phyloP scores from a whole-genome alignment of 2,797 vertebrate species.

The Falco naumanni region DNA sequence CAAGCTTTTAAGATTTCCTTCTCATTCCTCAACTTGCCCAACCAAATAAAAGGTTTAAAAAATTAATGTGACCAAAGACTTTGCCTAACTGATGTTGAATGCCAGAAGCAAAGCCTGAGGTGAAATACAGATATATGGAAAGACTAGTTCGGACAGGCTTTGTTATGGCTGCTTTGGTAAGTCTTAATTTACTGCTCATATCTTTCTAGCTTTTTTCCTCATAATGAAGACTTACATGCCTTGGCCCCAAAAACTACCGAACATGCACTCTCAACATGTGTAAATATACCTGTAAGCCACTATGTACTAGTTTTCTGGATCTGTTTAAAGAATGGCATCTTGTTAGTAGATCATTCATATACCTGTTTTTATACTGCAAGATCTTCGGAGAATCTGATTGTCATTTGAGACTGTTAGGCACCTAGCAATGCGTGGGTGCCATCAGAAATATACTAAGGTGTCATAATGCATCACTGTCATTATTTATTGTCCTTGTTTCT shows the following conservation, averaged over 20 bases:
- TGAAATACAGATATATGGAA: constrained; percentile 15
- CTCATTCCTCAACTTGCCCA: neutral
- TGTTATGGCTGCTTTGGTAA: neutral
- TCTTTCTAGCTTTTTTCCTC: neutral
- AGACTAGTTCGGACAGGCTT: constrained; percentile 27
- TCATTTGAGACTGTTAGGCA: neutral
- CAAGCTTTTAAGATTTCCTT: constrained; percentile 41
- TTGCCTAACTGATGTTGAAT: neutral
- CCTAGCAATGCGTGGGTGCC: neutral
- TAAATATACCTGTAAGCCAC: neutral
- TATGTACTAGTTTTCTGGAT: neutral
- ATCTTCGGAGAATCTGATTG: neutral
- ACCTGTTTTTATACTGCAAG: neutral
- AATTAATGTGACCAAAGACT: constrained; percentile 42
- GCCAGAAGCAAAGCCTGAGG: constrained; percentile 50
- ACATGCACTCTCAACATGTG: neutral
- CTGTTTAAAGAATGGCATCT: neutral
- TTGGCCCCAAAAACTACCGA: neutral
- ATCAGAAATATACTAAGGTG: neutral
- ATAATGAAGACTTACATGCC: neutral
- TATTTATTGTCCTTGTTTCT: neutral
- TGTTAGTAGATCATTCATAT: neutral
- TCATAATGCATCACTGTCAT: neutral
- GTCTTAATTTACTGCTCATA: neutral
- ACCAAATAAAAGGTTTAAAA: constrained; percentile 39